Evolutionary conservation across 2,797 vertebrate species (phyloP), one percentile per base, ranked within the genome.

Genomic region (Aplochiton taeniatus): DNA sequence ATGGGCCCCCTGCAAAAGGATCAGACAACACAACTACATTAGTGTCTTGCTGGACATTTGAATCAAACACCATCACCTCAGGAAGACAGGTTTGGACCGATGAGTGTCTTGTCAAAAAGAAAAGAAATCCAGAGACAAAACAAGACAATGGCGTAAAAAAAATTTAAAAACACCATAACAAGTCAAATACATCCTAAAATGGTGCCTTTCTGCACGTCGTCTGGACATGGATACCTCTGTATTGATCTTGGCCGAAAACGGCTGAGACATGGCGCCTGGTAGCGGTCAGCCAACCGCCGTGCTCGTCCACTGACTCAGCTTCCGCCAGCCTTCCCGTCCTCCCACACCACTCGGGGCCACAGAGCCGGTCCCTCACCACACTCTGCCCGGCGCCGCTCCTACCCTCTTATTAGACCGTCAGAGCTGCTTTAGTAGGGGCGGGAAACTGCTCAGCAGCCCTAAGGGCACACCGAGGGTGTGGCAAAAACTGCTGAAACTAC

Each of bases 1-100:
- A 58, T 79, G 90, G 80, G 91, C 86, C 76, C 94, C 94, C 95
- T 96, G 90, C 65, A 89, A 89, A 64, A 90, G 54, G 6, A 31
- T 3, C 11, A 59, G 5, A 58, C 12, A 13, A 55, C 53, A 31
- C 19, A 16, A 54, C 9, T 31, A 18, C 8, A 45, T 58, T 16
- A 45, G 4, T 11, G 16, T 8, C 14, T 17, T n/a, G 57, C 9
- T 12, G 6, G 31, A 31, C 31, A 31, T 31, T 31, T 31, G n/a
- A n/a, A n/a, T 31, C 6, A 31, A 2, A 31, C 31, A 6, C 31
- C 31, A 31, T 31, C 31, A 6, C 31, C 6, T 31, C 31, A 31
- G 31, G 31, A 31, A 31, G 31, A 31, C 2, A 31, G 31, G 2
- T 31, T 3, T 31, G 31, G 31, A 6, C 31, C 31, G 6, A 3